Evolutionary conservation across 92 coral and sea anemone species (phyloP).

Genomic region (Plumapathes pennacea): DNA sequence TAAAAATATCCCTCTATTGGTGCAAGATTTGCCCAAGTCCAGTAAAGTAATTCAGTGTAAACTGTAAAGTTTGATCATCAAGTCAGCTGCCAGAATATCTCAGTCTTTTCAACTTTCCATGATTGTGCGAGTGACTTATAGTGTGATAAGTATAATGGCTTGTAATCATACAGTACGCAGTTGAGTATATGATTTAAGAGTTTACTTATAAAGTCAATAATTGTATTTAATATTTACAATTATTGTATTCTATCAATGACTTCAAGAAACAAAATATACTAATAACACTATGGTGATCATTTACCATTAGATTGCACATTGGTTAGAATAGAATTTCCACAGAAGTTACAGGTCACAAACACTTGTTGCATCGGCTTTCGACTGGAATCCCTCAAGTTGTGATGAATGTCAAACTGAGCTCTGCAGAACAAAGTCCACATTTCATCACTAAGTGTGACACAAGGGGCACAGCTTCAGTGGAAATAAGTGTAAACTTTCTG

Average conservation of each 20-base stretch:
- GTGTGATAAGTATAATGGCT: no score
- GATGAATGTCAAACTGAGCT: conserved; percentile 90
- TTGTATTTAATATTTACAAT: not conserved
- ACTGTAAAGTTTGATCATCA: no score
- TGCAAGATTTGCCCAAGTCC: no score
- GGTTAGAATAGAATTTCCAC: conserved; percentile 89
- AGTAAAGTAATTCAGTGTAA: no score
- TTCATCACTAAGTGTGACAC: no score
- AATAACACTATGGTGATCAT: not conserved
- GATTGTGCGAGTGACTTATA: no score
- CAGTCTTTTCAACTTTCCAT: no score
- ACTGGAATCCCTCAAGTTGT: conserved; percentile 61
- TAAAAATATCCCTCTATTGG: no score
- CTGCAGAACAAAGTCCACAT: conserved; percentile 26
- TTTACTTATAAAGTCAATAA: not conserved
- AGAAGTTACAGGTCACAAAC: conserved; percentile 84
- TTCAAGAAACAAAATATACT: not conserved
- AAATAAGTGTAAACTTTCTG: no score
- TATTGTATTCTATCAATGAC: not conserved
- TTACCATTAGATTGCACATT: conserved; percentile 66
- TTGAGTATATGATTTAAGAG: not conserved
- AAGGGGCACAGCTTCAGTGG: no score
- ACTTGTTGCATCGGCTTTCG: conserved; percentile 85
- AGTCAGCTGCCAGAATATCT: no score
- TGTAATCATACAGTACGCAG: no score